Base-by-base conservation (phyloP, 2,797 vertebrate species). In the Eulemur rubriventer region DNA sequence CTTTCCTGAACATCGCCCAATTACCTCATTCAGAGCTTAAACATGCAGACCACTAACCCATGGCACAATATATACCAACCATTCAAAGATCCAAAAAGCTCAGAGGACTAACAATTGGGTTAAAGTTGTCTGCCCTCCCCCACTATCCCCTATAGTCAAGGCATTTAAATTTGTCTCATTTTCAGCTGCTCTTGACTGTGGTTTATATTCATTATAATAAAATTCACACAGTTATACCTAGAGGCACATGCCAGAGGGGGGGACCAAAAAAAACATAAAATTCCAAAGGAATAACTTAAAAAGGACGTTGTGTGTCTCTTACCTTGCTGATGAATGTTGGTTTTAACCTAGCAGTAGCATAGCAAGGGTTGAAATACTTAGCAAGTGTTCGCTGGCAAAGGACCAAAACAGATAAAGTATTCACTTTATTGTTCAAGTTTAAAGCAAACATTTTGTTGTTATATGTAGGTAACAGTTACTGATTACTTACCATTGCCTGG, bases 281-380 rank as follows among this genome's bases (percentile, higher is more conserved):
- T 57, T 57, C 55, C 20, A 79, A 87, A 30, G 10, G 69, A 91
- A 33, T 28, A 95, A 41, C 26, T 81, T 94, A 28, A 91, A 91
- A 94, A 93, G 0, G 0, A 91, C 38, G 1, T 57, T 10, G 26
- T 22, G 7, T 63, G 30, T 41, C 50, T 98, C 98, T 99, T 98
- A 99, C 99, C 99, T 99, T 99, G 99, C 99, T 99, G 98, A 99
- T 99, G 89, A 99, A 99, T 0, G 99, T 99, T 91, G 99, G 99
- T 97, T 99, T 99, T 97, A 99, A 99, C 95, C 99, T 99, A 55
- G 99, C 99, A 88, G 99, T 99, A 75, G 99, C 99, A 50, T 99
- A 99, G 98, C 99, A 99, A 55, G 99, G 99, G 96, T 99, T 99
- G 98, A 99, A 99, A 98, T 99, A 99, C 97, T 99, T 99, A 98